Conservation (phyloP, 2,888 invertebrate species). For the Melikaiella ostensackeni region DNA sequence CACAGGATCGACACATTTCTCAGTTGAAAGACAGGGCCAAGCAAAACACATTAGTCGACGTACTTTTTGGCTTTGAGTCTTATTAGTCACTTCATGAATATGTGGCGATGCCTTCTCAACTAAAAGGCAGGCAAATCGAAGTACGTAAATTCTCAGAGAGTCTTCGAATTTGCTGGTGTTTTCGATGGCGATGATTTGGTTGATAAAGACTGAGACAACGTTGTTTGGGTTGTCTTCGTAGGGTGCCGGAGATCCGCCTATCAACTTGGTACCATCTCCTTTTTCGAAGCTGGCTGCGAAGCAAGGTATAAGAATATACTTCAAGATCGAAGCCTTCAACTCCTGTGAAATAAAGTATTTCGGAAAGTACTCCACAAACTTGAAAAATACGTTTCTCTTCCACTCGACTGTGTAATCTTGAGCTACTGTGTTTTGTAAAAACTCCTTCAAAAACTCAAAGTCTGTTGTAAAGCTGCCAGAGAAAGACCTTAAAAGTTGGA, state of each 20-base stretch:
- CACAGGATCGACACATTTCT: slow-evolving; percentile 98
- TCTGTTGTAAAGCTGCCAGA: slow-evolving; percentile 95
- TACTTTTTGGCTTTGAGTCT: slow-evolving; percentile 94
- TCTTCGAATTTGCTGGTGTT: slow-evolving; percentile 79
- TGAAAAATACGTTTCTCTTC: slow-evolving; percentile 97
- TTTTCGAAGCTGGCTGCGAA: slow-evolving; percentile 96
- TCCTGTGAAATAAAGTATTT: slow-evolving; percentile 88
- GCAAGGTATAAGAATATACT: slow-evolving; percentile 95
- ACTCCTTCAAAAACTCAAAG: slow-evolving; percentile 93
- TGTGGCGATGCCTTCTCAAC: slow-evolving; percentile 97
- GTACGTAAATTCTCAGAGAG: slow-evolving; percentile 93
- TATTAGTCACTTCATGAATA: slow-evolving; percentile 95
- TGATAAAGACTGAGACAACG: slow-evolving; percentile 96
- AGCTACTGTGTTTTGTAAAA: slow-evolving; percentile 92
- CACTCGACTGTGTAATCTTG: slow-evolving; percentile 95
- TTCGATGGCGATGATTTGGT: slow-evolving; percentile 87
- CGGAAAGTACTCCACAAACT: slow-evolving; percentile 94
- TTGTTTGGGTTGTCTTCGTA: slow-evolving; percentile 94
- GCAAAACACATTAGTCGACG: slow-evolving; percentile 98
- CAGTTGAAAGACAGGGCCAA: slow-evolving; percentile 93
- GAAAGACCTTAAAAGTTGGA: slow-evolving; percentile 92
- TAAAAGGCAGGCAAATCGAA: slow-evolving; percentile 96
- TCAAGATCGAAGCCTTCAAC: slow-evolving; percentile 94
- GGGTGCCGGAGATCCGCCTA: slow-evolving; percentile 90
- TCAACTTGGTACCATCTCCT: slow-evolving; percentile 91